Evolutionary conservation across 1,140 invertebrate genomes (phyloP), one percentile per base, ranked within the genome.

Genomic region (Drosophila albomicans): DNA sequence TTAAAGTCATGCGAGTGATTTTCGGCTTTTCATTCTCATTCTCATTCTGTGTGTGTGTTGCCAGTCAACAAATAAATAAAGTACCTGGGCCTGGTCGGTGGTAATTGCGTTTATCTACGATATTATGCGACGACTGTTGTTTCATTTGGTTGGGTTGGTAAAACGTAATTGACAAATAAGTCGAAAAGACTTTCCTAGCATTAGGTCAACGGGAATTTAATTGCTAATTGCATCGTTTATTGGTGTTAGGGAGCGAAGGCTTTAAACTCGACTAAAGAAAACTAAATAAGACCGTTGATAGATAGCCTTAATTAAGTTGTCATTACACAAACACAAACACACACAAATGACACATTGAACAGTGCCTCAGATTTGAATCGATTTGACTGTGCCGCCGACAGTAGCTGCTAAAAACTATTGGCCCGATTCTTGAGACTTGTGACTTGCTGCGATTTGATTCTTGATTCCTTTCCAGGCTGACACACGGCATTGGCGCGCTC

Each of bases 1-100:
- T 91, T 91, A 88, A 91, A 91, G 88, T 91, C 88, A 91, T 91
- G 88, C 88, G 88, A 85, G 79, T 79, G 87, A 79, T 63, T 65
- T 74, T 71, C 54, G 46, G 64, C 64, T 49, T 58, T 66, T 43
- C 45, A 75, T 65, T 75, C 20, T 4, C 20, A 25, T 25, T 25
- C 20, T 25, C 20, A 25, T 25, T 25, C 20, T 20, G 20, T 20
- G 20, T 20, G 20, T 20, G 20, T 64, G 67, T 48, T 65, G 74
- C 71, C 71, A 71, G 75, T 75, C 71, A 71, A 76, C 58, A 85
- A 86, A 75, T 75, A 70, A 75, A 64, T 75, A 70, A 75, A 64
- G 35, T 57, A 57, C 32, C 35, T 16, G 52, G 30, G 28, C 13
- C 20, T 25, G 20, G 20, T 25, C 20, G 20, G 28, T 13, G 57